Evolutionary conservation across 2,113 vertebrate species (phyloP).

Genomic region (Gymnobelideus leadbeateri): DNA sequence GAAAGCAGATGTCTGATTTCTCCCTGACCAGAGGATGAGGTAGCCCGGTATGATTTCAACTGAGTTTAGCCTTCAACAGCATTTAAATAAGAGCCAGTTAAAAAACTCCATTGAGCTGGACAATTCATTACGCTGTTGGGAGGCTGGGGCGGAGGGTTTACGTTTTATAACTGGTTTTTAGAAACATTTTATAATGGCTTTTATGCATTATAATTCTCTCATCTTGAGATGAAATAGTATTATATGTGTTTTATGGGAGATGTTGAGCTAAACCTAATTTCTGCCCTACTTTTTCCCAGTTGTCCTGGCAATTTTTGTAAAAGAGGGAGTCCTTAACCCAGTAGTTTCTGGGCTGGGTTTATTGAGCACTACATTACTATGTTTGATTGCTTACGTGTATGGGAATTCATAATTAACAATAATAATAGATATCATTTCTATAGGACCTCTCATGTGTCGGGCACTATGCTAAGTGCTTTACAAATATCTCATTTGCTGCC

Average conservation of each 20-base stretch:
- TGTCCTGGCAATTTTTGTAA: background rate
- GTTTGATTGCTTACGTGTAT: background rate
- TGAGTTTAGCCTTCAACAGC: slow-evolving; percentile 8
- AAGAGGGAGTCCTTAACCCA: background rate
- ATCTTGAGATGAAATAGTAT: background rate
- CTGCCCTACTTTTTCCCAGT: background rate
- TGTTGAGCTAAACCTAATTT: background rate
- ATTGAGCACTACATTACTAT: background rate
- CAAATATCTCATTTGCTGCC: background rate
- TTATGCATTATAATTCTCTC: slow-evolving; percentile 23
- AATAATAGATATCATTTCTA: background rate
- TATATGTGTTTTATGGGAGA: background rate
- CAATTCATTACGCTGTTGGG: slow-evolving; percentile 3
- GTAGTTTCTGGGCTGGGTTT: background rate
- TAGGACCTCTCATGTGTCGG: background rate
- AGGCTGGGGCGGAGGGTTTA: background rate
- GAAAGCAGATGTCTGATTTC: slow-evolving; percentile 25
- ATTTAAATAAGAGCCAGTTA: slow-evolving; percentile 40
- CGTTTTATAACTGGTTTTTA: slow-evolving; percentile 46
- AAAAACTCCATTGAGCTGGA: slow-evolving; percentile 37
- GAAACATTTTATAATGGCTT: background rate
- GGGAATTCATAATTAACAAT: background rate
- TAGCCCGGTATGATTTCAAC: background rate
- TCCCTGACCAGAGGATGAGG: slow-evolving; percentile 18
- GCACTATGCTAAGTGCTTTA: background rate